Base-by-base conservation (phyloP, 1,140 invertebrate species). In the Conus ventricosus region DNA sequence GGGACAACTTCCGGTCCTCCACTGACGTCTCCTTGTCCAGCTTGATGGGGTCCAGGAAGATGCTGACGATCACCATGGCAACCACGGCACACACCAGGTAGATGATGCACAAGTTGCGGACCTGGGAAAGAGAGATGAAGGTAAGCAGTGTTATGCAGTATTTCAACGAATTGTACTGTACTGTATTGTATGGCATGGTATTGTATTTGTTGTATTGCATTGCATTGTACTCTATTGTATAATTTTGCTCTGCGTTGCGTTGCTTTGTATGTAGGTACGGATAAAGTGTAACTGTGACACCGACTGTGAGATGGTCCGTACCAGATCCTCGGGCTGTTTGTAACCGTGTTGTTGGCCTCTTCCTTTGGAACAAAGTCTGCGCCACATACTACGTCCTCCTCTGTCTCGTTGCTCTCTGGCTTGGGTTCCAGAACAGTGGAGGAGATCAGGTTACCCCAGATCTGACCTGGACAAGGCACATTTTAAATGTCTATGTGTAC, bases 51-150 rank as follows among this genome's bases (percentile, higher is more conserved):
- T 99, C 98, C 53, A 99, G 96, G 87, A 99, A 97, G 10, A 98
- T 92, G 5, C 97, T 97, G 78, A 99, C 97, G 90, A 99, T 97
- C 53, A 97, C 95, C 0, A 98, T 97, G 4, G 98, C 98, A 4
- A 98, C 95, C 53, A 98, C 93, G 25, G 98, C 97, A 93, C 97
- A 99, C 0, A 96, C 97, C 39, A 99, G 95, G 94, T 99, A 99
- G 90, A 99, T 98, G 86, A 97, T 97, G 54, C 97, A 97, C 92
- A 99, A 97, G 93, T 97, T 97, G 95, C 93, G 94, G 25, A 95
- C 91, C 95, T 95, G 87, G 55, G 39, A 39, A 39, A 39, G 39
- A 3, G 39, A 39, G 39, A 39, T 51, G 13, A 81, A 11, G 25
- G 5, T 15, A 23, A 15, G n/a, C 75, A 51, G 54, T 83, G 51